Base-by-base conservation (phyloP, 2,888 invertebrate species). In the Ellobium chinense region DNA sequence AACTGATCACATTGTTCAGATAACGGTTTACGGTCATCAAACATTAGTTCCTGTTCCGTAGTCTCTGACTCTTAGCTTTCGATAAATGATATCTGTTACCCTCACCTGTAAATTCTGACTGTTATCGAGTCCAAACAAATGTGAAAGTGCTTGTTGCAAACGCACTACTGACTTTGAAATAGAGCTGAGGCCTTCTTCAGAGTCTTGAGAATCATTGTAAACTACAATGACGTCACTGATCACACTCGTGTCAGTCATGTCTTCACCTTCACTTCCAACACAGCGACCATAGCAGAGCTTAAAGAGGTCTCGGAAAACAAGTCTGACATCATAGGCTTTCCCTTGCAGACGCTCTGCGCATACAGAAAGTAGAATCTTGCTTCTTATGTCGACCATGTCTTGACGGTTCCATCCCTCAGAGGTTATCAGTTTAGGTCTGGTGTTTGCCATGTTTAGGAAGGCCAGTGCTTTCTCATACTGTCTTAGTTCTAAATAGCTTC, bases 281-380 rank as follows among this genome's bases (percentile, higher is more conserved):
- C 39, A 39, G 5, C 14, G 37, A 0, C 68, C 68, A 31, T 68
- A 68, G 14, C 31, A 18, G 9, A 68, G 27, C 29, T 68, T 68
- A 14, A 68, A 68, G 7, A 68, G 39, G 18, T 68, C 39, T 68
- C 46, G 68, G 14, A 68, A 68, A 18, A 68, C 68, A n/a, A 24
- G 14, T 39, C 7, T 68, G 27, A 39, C 39, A 27, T 37, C 68
- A 0, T 1, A 1, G 1, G 14, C 46, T 24, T 68, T 9, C n/a
- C 9, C 2, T 21, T 39, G n/a, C 27, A 68, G 27, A 7, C 68
- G 37, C 12, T 24, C 12, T 14, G 27, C 12, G 1, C 27, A 24
- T 24, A 29, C 39, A 9, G 12, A 14, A 37, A 68, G 27, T 14
- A 39, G 18, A 1, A 68, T 39, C 14, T 68, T 39, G 27, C 24